Conservation (phyloP, 2,113 vertebrate genomes). For the Callopanchax toddi region DNA sequence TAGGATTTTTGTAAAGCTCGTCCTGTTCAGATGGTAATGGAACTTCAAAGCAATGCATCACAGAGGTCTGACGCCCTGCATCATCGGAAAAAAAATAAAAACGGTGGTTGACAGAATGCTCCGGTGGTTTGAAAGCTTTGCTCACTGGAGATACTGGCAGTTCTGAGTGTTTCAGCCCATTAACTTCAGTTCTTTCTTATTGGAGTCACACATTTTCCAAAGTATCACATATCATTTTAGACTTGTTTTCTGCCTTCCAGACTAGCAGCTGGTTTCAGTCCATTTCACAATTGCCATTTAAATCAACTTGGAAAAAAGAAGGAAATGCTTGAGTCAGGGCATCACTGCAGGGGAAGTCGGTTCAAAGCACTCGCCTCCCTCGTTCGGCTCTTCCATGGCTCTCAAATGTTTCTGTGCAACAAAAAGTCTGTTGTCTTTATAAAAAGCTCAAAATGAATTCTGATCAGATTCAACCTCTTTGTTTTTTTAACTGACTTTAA, state of each 20-base stretch:
- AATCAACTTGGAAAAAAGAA: constrained; percentile 6
- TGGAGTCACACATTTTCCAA: constrained; percentile 16
- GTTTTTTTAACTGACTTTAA: neutral
- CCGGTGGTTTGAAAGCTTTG: constrained; percentile 26
- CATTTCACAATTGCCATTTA: constrained; percentile 15
- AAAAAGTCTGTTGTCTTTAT: neutral
- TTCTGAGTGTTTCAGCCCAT: constrained; percentile 21
- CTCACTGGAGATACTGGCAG: constrained; percentile 14
- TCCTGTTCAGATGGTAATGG: neutral
- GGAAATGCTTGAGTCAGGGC: neutral
- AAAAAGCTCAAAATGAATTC: too few relatives aligned
- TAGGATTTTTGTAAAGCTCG: neutral
- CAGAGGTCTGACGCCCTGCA: constrained; percentile 13
- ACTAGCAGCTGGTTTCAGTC: constrained; percentile 20
- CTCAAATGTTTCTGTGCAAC: neutral
- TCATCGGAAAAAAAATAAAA: neutral
- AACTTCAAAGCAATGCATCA: constrained; percentile 7
- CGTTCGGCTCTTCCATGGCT: too few relatives aligned
- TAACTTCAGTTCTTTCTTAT: constrained; percentile 11
- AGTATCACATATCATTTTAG: constrained; percentile 1
- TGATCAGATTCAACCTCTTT: neutral
- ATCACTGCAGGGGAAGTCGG: neutral
- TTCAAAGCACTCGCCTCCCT: neutral
- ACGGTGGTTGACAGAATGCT: constrained; percentile 25
- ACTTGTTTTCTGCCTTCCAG: constrained; percentile 5